Evolutionary conservation across 2,113 vertebrate species (phyloP).

Genomic region (Lamprologus sp.): DNA sequence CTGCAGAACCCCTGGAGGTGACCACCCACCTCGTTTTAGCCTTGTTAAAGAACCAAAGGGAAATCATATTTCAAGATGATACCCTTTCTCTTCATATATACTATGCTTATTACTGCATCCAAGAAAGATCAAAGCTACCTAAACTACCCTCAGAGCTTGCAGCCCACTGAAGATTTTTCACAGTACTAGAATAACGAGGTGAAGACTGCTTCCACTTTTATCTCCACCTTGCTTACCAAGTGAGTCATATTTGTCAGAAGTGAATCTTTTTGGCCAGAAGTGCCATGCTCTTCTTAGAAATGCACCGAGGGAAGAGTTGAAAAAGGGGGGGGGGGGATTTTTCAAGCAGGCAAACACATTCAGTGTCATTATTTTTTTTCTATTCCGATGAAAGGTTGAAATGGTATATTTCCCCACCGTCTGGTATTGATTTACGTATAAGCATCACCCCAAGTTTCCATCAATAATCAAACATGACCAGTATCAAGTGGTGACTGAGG

Average conservation of each 20-base stretch:
- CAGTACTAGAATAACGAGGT: constrained; percentile 54
- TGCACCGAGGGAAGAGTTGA: background rate
- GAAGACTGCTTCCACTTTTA: constrained; percentile 55
- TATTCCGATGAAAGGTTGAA: background rate
- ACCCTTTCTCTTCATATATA: constrained; percentile 46
- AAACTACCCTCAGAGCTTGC: constrained; percentile 49
- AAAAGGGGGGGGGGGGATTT: background rate
- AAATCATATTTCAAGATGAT: constrained; percentile 57
- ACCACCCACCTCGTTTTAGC: constrained; percentile 56
- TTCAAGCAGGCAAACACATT: background rate
- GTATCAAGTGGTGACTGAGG: constrained; percentile 24
- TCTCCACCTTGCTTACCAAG: constrained; percentile 49
- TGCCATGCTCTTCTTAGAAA: background rate
- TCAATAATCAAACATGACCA: constrained; percentile 39
- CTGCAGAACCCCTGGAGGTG: constrained; percentile 35
- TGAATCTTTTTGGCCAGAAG: constrained; percentile 36
- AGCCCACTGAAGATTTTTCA: constrained; percentile 53
- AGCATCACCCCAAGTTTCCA: background rate
- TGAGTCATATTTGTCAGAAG: constrained; percentile 55
- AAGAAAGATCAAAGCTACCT: constrained; percentile 67
- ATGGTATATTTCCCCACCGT: background rate
- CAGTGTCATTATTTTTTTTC: background rate
- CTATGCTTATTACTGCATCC: constrained; percentile 51
- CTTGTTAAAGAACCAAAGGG: constrained; percentile 53
- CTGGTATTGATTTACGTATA: constrained; percentile 23